phyloP scores from a whole-genome alignment of 2,113 vertebrate species.

The Podarcis cretensis region DNA sequence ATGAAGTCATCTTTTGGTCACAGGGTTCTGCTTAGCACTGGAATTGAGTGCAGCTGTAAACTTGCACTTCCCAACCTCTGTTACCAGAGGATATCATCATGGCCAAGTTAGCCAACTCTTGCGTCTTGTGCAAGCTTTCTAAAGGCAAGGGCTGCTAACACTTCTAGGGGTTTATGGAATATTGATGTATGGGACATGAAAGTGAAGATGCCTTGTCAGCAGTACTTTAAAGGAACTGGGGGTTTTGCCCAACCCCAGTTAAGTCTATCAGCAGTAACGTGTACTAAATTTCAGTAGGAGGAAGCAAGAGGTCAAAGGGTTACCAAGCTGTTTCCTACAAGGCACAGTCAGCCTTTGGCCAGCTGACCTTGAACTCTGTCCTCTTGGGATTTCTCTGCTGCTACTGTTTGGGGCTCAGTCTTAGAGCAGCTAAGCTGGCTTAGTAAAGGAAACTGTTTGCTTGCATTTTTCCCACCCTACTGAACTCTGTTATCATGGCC shows the following conservation, averaged over 20 bases:
- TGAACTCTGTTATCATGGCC: conserved; percentile 7
- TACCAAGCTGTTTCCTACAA: background rate
- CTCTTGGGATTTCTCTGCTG: conserved; percentile 1
- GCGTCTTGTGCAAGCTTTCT: background rate
- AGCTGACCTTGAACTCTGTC: conserved; percentile 14
- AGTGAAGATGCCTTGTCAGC: background rate
- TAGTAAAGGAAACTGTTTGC: background rate
- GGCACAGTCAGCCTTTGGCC: background rate
- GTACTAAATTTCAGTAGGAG: background rate
- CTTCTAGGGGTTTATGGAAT: background rate
- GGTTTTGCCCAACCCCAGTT: background rate
- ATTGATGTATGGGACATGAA: background rate
- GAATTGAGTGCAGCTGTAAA: background rate
- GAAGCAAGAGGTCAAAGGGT: background rate
- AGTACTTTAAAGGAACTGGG: background rate
- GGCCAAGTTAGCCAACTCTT: background rate
- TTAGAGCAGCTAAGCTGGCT: background rate
- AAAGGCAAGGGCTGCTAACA: background rate
- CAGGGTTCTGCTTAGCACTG: background rate
- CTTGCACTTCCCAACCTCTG: background rate
- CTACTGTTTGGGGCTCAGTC: conserved; percentile 12
- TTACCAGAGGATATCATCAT: background rate
- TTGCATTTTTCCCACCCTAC: background rate
- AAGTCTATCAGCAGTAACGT: background rate
- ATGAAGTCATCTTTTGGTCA: background rate